Base-by-base conservation (phyloP, 2,113 vertebrate species). In the Potamarius usumacintae region DNA sequence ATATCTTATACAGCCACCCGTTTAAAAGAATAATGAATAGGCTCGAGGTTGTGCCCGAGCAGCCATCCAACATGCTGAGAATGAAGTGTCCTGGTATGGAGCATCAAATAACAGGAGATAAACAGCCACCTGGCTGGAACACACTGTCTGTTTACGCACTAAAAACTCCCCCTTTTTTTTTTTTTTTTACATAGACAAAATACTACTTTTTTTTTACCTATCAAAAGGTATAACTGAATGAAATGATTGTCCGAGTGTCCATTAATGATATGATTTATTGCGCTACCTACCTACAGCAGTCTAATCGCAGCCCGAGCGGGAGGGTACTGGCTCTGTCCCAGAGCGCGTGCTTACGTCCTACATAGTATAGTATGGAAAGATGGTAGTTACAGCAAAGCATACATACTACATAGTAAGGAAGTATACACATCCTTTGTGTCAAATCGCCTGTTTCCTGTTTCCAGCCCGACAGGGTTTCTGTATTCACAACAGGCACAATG, bases 11-110 rank as follows among this genome's bases (percentile, higher is more conserved):
- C 62, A 10, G 1, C 42, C 7, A 18, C 52, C 3, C 0, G n/a
- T 57, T 30, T 55, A 52, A 78, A 53, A 30, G 7, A 81, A 62
- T 60, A 82, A 48, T 48, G 30, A 48, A 60, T 10, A 52, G 30
- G 27, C n/a, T 50, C 84, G 84, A 27, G 65, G 22, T 79, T 27
- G 60, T n/a, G n/a, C n/a, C n/a, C n/a, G n/a, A 62, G 79, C 85
- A 65, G 84, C 85, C 87, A 84, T 53, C 72, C 85, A 69, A 60
- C 84, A 71, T 60, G 87, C 85, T 83, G 81, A 88, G 87, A 90
- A 90, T 90, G 69, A 90, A 88, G 79, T 27, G 71, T 86, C 85
- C 82, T 65, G 55, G 78, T 77, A 83, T 88, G 89, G 85, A 90
- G 87, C 82, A 83, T 88, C 85, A 86, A 76, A 82, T 55, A 17